These are phyloP conservation scores for Cordilura impudica DNA, from an alignment of 2,888 invertebrate species.

Conservation along the genomic window DNA sequence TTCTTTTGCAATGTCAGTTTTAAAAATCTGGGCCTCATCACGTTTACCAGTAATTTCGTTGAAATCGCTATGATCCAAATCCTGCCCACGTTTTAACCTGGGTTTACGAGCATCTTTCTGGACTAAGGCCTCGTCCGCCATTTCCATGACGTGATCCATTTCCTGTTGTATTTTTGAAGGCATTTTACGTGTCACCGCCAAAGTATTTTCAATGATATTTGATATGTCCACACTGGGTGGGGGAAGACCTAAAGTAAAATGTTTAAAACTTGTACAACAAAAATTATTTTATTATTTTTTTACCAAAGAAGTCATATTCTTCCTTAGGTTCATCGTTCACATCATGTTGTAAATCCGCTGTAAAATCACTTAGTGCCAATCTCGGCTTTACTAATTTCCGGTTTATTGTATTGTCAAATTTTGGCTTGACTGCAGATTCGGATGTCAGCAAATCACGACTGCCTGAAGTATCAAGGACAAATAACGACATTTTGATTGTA, in stretches of 20 bases:
- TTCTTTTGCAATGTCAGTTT: slow-evolving; percentile 67
- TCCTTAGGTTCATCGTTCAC: slow-evolving; percentile 62
- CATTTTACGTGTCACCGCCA: slow-evolving; percentile 47
- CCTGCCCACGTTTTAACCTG: slow-evolving; percentile 52
- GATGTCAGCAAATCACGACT: slow-evolving; percentile 68
- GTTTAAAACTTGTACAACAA: slow-evolving; percentile 57
- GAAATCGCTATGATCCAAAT: slow-evolving; percentile 66
- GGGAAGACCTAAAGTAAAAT: slow-evolving; percentile 64
- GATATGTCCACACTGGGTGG: slow-evolving; percentile 66
- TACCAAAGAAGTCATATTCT: slow-evolving; percentile 69
- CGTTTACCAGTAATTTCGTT: slow-evolving; percentile 65
- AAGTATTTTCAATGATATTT: slow-evolving; percentile 64
- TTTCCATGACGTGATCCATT: slow-evolving; percentile 64
- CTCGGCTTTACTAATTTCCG: slow-evolving; percentile 7
- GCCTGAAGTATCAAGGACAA: slow-evolving; percentile 72
- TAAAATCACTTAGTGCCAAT: neutral
- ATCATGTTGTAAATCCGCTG: slow-evolving; percentile 32
- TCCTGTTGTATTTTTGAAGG: slow-evolving; percentile 61
- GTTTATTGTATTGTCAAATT: slow-evolving; percentile 15
- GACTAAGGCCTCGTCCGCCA: slow-evolving; percentile 66
- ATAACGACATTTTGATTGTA: slow-evolving; percentile 72
- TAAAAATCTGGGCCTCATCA: slow-evolving; percentile 53
- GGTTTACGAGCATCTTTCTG: slow-evolving; percentile 45
- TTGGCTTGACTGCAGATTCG: slow-evolving; percentile 23
- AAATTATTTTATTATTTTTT: slow-evolving; percentile 54